Evolutionary conservation across 2,888 invertebrate genomes (phyloP).

Genomic region (Drosophila kuntzei): DNA sequence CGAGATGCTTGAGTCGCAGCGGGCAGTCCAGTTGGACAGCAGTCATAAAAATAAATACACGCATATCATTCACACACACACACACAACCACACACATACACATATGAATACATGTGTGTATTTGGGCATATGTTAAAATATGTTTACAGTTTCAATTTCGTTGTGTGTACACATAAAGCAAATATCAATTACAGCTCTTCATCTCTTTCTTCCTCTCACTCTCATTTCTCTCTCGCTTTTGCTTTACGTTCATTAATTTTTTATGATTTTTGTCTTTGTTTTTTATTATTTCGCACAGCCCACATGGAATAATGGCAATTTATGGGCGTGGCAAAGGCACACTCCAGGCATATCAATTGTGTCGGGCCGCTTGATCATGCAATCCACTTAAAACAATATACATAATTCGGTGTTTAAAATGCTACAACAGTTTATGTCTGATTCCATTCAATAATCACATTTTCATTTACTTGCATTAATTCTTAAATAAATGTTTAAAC

Average conservation of each 20-base stretch:
- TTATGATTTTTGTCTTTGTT: slow-evolving; percentile 33
- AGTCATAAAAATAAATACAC: slow-evolving; percentile 58
- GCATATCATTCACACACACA: background rate
- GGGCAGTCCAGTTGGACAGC: slow-evolving; percentile 27
- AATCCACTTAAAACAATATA: slow-evolving; percentile 1
- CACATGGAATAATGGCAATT: slow-evolving; percentile 37
- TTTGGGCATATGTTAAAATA: slow-evolving; percentile 59
- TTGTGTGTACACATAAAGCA: slow-evolving; percentile 54
- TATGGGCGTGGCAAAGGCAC: slow-evolving; percentile 47
- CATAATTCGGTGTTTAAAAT: background rate
- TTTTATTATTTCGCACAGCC: slow-evolving; percentile 15
- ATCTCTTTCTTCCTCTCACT: slow-evolving; percentile 9
- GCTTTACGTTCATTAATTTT: slow-evolving; percentile 13
- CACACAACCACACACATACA: background rate
- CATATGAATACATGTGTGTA: slow-evolving; percentile 1
- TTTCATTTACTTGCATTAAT: background rate
- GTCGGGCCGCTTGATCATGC: slow-evolving; percentile 8
- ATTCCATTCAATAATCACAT: background rate
- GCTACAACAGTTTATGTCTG: background rate
- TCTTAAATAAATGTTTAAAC: background rate
- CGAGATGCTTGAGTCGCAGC: slow-evolving; percentile 30
- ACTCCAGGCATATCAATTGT: slow-evolving; percentile 43
- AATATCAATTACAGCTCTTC: slow-evolving; percentile 67
- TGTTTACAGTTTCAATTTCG: slow-evolving; percentile 64
- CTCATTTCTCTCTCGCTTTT: slow-evolving; percentile 5